These are phyloP conservation scores for Drosophila ananassae DNA, from an alignment of 1,140 invertebrate species.

Conservation along the genomic window DNA sequence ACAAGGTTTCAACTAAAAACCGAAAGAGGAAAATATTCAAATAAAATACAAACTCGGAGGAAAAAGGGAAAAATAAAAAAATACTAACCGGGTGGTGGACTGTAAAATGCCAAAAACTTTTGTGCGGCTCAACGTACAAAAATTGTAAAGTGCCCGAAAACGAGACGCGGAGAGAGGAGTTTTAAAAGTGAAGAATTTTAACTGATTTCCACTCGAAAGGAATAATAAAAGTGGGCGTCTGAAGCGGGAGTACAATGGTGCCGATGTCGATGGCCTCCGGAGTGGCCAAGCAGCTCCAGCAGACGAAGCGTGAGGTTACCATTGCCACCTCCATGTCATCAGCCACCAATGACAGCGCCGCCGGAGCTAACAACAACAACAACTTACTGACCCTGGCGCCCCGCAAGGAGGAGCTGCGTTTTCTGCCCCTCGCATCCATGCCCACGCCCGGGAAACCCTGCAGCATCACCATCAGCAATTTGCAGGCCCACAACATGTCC, in stretches of 20 bases:
- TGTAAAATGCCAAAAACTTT: conserved; percentile 73
- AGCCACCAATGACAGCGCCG: conserved; percentile 2
- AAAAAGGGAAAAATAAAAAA: conserved; percentile 38
- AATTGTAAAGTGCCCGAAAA: conserved; percentile 55
- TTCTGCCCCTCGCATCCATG: conserved; percentile 58
- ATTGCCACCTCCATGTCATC: conserved; percentile 13
- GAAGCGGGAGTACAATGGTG: conserved; percentile 32
- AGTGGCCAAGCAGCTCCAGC: conserved; percentile 37
- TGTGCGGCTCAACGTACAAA: conserved; percentile 73
- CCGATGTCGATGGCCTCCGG: conserved; percentile 42
- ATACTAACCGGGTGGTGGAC: conserved; percentile 49
- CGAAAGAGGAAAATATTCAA: neutral
- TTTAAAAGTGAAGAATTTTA: neutral
- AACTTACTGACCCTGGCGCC: conserved; percentile 8
- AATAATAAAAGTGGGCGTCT: conserved; percentile 4
- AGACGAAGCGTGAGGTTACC: conserved; percentile 34
- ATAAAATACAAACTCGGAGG: neutral
- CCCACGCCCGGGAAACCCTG: conserved; percentile 45
- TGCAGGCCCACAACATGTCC: conserved; percentile 5
- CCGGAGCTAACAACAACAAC: neutral
- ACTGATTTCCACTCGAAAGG: conserved; percentile 4
- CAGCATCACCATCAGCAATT: conserved; percentile 52
- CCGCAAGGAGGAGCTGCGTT: conserved; percentile 51
- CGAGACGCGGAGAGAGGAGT: conserved; percentile 36
- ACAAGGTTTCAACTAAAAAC: neutral